phyloP scores from a whole-genome alignment of 1,140 invertebrate genomes.

The Trichoplusia ni region DNA sequence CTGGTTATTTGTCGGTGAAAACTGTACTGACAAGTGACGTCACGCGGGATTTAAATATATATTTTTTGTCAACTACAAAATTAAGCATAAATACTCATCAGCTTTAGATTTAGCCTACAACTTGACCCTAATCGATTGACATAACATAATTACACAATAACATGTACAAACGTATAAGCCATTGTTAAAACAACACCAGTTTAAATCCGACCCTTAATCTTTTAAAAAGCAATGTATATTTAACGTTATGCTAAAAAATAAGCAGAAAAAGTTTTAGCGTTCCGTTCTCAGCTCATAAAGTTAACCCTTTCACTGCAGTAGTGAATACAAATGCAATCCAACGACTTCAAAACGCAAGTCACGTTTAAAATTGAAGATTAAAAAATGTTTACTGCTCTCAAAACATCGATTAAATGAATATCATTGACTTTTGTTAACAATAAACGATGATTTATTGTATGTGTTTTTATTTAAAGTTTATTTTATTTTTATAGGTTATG shows the following conservation, averaged over 20 bases:
- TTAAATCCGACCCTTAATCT: too few species aligned
- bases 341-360: constrained; percentile 13
- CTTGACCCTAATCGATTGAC: too few species aligned
- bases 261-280: constrained; percentile 15
- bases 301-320: constrained; percentile 12
- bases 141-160: too few species aligned
- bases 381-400: constrained; percentile 14
- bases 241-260: constrained; percentile 12
- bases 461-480: constrained; percentile 11
- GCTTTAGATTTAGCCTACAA: too few species aligned
- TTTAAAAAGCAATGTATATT: too few species aligned
- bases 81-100: too few species aligned
- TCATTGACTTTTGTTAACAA: constrained; percentile 19
- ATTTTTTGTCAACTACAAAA: too few species aligned
- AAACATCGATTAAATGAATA: constrained; percentile 17
- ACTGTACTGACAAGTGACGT: too few species aligned
- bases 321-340: constrained; percentile 9
- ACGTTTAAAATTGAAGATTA: background rate
- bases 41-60: too few species aligned
- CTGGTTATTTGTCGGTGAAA: too few species aligned
- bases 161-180: background rate
- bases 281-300: constrained; percentile 26
- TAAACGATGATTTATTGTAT: constrained; percentile 15
- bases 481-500: constrained; percentile 3
- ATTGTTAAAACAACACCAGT: too few species aligned